Evolutionary conservation across 2,113 vertebrate genomes (phyloP).

Genomic region (Theropithecus gelada): DNA sequence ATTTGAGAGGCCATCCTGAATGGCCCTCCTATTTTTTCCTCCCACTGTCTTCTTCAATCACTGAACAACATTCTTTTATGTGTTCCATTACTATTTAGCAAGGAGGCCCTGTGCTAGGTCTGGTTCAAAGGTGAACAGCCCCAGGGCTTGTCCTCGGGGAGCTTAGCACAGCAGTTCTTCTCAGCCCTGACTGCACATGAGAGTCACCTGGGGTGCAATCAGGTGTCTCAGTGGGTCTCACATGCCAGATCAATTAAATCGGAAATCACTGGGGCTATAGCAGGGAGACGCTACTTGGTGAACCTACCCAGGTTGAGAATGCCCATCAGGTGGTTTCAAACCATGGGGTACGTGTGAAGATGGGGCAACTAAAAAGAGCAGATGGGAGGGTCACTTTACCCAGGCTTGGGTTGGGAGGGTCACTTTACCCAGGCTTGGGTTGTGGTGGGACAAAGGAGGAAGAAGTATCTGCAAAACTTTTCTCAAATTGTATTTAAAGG

Average conservation of each 20-base stretch:
- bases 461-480: neutral
- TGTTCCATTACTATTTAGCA: neutral
- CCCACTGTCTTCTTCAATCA: neutral
- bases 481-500: neutral
- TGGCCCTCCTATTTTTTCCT: neutral
- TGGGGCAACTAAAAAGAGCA: no score
- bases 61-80: neutral
- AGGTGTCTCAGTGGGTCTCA: neutral
- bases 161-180: neutral
- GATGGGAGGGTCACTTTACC: neutral
- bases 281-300: neutral
- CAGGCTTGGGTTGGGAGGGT: neutral
- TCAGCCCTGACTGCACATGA: no score
- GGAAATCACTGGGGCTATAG: neutral
- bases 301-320: neutral
- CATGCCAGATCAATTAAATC: neutral
- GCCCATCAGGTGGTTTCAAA: rapidly evolving
- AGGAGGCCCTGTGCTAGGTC: neutral
- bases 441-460: neutral
- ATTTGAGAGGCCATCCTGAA: neutral
- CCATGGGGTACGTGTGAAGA: neutral
- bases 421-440: no score
- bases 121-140: neutral
- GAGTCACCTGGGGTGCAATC: neutral
- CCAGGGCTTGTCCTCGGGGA: rapidly evolving